A percentile compares a stretch with the other conserved stretches of the same genome.
phyloP scores from a whole-genome alignment of 2,888 invertebrate species.

The Baccha elongata region DNA sequence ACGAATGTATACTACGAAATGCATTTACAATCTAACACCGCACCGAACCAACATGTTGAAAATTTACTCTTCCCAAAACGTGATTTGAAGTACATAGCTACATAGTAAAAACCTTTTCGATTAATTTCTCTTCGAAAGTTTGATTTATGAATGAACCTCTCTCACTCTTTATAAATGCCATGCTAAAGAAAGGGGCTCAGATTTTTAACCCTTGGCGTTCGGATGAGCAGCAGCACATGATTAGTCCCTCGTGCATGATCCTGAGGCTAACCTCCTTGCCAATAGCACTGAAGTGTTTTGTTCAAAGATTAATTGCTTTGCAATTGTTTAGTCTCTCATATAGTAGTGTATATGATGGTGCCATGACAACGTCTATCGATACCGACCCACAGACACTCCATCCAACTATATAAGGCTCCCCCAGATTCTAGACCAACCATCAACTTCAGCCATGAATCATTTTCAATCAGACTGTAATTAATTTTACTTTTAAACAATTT shows the following conservation, averaged over 20 bases:
- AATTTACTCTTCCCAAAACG: constrained; percentile 63
- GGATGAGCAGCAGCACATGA: constrained; percentile 32
- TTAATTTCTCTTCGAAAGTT: constrained; percentile 61
- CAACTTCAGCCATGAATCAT: constrained; percentile 65
- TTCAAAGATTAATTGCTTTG: constrained; percentile 69
- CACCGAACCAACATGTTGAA: constrained; percentile 40
- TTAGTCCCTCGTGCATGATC: neutral
- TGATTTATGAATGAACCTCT: constrained; percentile 64
- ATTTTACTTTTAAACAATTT: constrained; percentile 72
- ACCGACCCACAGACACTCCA: neutral
- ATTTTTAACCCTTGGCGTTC: constrained; percentile 15
- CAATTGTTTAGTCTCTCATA: constrained; percentile 61
- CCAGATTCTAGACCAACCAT: constrained; percentile 28
- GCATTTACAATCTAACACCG: constrained; percentile 58
- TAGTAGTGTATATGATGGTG: neutral
- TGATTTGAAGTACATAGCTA: too few relatives aligned
- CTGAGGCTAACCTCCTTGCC: constrained; percentile 13
- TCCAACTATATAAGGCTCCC: neutral
- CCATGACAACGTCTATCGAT: constrained; percentile 5
- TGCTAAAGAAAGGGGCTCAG: constrained; percentile 18
- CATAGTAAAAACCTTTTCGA: constrained; percentile 53
- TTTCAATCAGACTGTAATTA: constrained; percentile 71
- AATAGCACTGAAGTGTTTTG: constrained; percentile 57
- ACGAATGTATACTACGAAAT: constrained; percentile 18
- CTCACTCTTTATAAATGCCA: neutral